Base-by-base conservation (phyloP, 2,888 invertebrate genomes). In the Idaea biselata region DNA sequence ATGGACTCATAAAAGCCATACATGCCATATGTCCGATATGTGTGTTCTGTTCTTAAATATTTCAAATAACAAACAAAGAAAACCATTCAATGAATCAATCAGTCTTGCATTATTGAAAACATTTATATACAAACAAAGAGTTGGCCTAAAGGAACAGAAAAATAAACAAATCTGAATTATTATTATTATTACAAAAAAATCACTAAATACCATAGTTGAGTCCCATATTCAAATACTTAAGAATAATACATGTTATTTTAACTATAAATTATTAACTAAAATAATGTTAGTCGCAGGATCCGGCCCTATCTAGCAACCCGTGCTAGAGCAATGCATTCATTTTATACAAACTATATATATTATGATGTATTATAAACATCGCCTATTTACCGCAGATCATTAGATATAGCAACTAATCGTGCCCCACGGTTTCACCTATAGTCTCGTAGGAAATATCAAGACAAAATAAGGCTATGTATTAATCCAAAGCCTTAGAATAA, bases 161-260 rank as follows among this genome's bases (percentile, higher is more conserved):
- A 66, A 79, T n/a, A n/a, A n/a, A n/a, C n/a, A 75, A 70, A 81
- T 81, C 75, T 83, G 83, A 78, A 68, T 82, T 76, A 68, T 81
- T 84, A 87, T 25, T 25, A 25, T 25, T 25, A 25, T 25, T 25
- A 25, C 25, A 44, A 44, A 44, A 44, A 44, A 44, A 86, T 85
- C 84, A 86, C 88, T 89, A 90, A 88, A 88, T 87, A 91, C 84
- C 86, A 82, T 88, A 91, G 82, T 91, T 91, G 91, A 90, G 91
- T 91, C 91, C 91, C 89, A 87, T 88, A 86, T 85, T 86, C 78
- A 87, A 70, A 89, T 87, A 88, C 86, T 88, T 88, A 86, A 61
- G 76, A 76, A 81, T 87, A 88, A 87, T 87, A 88, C 84, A 84
- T 70, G 69, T 80, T 81, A 81, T 75, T 68, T 75, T 79, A 76